These are phyloP conservation scores for Pseudopleuronectes americanus DNA, from an alignment of 2,797 vertebrate species.

Conservation along the genomic window DNA sequence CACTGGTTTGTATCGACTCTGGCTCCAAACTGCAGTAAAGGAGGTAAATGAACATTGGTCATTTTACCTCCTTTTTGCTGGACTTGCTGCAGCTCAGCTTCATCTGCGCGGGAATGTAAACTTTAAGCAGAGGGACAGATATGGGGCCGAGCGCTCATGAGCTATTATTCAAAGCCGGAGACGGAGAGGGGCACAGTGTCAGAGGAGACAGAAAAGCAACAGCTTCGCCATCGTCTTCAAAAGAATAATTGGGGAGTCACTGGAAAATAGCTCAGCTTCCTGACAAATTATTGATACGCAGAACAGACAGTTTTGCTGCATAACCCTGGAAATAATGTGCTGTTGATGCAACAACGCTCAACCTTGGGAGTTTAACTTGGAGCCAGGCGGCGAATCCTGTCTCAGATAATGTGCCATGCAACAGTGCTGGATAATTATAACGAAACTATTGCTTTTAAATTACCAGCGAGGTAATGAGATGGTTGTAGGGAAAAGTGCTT, in stretches of 20 bases:
- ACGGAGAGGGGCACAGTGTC: conserved; percentile 41
- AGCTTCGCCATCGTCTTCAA: conserved; percentile 65
- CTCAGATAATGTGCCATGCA: conserved; percentile 46
- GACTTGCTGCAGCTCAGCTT: conserved; percentile 28
- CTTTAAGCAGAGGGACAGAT: conserved; percentile 54
- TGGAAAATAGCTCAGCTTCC: conserved; percentile 35
- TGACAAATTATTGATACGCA: conserved; percentile 65
- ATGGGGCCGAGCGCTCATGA: conserved; percentile 52
- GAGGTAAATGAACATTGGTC: background rate
- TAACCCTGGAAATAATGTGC: conserved; percentile 53
- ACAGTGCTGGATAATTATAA: conserved; percentile 55
- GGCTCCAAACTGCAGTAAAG: background rate
- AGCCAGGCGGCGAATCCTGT: conserved; percentile 38
- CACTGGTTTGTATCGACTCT: background rate
- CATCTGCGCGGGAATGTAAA: conserved; percentile 48
- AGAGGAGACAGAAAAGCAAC: conserved; percentile 44
- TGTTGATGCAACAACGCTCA: conserved; percentile 42
- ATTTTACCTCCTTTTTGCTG: background rate
- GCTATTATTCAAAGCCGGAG: conserved; percentile 70
- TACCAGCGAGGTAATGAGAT: conserved; percentile 55
- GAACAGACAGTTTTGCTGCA: conserved; percentile 49
- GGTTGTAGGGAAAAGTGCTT: conserved; percentile 39
- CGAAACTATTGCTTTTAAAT: conserved; percentile 66
- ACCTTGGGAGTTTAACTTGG: conserved; percentile 48
- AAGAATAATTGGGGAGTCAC: conserved; percentile 57